A percentile compares a stretch with the other conserved stretches of the same genome.
These are phyloP conservation scores for Hirtodrosophila histrioides DNA, from an alignment of 2,888 invertebrate species.

Conservation along the genomic window DNA sequence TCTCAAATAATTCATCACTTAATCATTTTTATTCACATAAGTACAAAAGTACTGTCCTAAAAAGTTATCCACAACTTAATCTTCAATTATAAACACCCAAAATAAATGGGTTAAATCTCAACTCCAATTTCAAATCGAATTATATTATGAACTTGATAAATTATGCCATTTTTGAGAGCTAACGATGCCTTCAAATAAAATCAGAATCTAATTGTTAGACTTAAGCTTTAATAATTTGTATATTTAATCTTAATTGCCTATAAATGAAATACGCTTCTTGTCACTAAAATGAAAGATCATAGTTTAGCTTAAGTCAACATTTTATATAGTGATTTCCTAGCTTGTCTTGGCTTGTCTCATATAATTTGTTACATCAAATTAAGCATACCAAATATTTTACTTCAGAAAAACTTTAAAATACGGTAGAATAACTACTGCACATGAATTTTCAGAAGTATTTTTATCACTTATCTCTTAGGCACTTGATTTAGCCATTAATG, in stretches of 20 bases:
- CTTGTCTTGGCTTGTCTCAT: not conserved
- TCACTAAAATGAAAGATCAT: constrained; percentile 6
- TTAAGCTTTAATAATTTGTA: constrained; percentile 1
- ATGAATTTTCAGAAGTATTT: constrained; percentile 15
- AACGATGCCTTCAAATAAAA: constrained; percentile 13
- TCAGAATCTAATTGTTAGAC: constrained; percentile 10
- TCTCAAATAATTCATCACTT: too few species aligned
- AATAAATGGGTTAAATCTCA: not conserved
- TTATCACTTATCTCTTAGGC: constrained; percentile 8
- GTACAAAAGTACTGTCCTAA: too few species aligned
- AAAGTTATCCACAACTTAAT: too few species aligned
- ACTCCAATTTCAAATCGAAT: constrained; percentile 29
- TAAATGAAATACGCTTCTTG: constrained; percentile 34
- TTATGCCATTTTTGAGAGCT: constrained; percentile 11
- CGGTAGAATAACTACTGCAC: constrained; percentile 5
- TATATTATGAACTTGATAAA: constrained; percentile 11
- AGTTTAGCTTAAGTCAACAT: constrained; percentile 26
- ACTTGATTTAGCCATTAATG: constrained; percentile 17
- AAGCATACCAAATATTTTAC: constrained; percentile 35
- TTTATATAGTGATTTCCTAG: not conserved
- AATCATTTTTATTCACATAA: too few species aligned
- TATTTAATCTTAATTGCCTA: constrained; percentile 6
- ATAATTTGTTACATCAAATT: constrained; percentile 7
- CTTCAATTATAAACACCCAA: too few species aligned
- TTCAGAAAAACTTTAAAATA: not conserved